Base-by-base conservation (phyloP, 1,140 invertebrate species). In the Leptestheria dahalacensis region DNA sequence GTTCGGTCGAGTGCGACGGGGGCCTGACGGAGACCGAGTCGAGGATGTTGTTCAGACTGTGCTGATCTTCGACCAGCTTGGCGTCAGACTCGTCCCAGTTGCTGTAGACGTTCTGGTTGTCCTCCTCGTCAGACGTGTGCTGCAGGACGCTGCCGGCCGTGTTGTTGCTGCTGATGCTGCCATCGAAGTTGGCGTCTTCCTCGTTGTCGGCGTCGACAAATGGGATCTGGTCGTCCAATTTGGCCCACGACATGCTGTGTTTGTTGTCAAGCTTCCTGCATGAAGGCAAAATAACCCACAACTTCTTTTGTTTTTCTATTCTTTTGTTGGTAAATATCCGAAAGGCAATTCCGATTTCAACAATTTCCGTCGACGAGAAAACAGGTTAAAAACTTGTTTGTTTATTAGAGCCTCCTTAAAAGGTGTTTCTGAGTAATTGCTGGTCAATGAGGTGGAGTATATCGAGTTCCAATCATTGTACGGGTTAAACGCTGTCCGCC, bases 131-230 rank as follows among this genome's bases (percentile, higher is more conserved):
- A 28, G 58, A 50, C 29, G 58, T 51, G 51, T 50, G 48, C 41
- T 49, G 48, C 10, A 60, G n/a, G 23, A 60, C 41, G 51, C 58
- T 60, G 33, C 53, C 53, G 23, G 26, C 26, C 26, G 58, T 60
- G 24, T 49, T 49, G 48, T 51, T 33, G 51, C 48, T 28, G 48
- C 48, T 50, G 48, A 60, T 52, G 33, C 58, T 60, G 49, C 58
- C 58, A 52, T 60, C 58, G 41, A 48, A 60, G 21, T 48, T 33
- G 12, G 47, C 49, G 47, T 60, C 53, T 12, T 48, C 58, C 29
- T 60, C 58, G 11, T 29, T 49, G 26, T 60, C 53, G 6, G 58
- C 58, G 46, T 60, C 58, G 48, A 60, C 51, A 52, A 60, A 60
- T 29, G 58, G 58, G 28, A 60, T 60, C 33, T 60, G 48, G 41